Percentiles rank a stretch among this genome's conserved stretches.
Conservation (phyloP, 2,888 invertebrate genomes). For the Drosophila peninsularis region DNA sequence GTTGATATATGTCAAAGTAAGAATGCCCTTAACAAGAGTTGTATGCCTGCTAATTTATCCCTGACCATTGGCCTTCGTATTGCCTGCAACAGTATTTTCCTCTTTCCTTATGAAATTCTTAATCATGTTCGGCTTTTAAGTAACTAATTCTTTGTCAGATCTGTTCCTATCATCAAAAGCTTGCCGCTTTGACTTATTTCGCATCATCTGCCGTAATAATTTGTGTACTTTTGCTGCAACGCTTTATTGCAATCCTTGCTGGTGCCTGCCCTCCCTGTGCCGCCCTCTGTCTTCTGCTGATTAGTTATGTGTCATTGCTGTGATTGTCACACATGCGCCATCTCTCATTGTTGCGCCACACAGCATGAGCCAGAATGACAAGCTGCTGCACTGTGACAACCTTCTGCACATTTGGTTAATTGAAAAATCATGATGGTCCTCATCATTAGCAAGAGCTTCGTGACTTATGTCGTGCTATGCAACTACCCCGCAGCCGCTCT, state of each 20-base stretch:
- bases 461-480: constrained; percentile 67
- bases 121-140: not conserved
- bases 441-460: constrained; percentile 76
- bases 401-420: constrained; percentile 70
- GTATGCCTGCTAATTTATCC: too few species aligned
- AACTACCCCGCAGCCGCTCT: constrained; percentile 6
- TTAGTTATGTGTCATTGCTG: constrained; percentile 27
- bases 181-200: not conserved
- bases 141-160: not conserved
- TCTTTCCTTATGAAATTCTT: too few species aligned
- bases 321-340: constrained; percentile 38
- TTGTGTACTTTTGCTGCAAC: not conserved
- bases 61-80: too few species aligned
- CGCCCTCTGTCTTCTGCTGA: not conserved
- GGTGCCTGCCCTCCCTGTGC: not conserved
- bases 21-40: too few species aligned
- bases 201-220: not conserved
- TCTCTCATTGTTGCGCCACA: constrained; percentile 17
- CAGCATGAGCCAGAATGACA: constrained; percentile 24
- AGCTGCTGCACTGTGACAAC: constrained; percentile 16
- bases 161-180: not conserved
- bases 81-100: not conserved
- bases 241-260: not conserved
- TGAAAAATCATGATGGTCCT: constrained; percentile 76
- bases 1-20: not conserved